Conservation (phyloP, 2,113 vertebrate species). For the Tor tambroides region DNA sequence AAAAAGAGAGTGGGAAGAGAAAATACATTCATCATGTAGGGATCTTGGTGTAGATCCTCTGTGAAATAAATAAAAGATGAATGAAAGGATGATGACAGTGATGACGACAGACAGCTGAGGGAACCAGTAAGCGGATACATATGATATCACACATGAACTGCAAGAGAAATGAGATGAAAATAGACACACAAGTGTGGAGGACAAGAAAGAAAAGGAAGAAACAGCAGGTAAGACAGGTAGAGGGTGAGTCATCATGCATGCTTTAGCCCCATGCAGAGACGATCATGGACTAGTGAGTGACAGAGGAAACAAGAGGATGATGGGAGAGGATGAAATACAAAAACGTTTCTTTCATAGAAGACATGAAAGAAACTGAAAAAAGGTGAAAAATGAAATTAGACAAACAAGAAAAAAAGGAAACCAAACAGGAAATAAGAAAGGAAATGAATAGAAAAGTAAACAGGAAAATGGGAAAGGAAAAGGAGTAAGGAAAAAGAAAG, state of each 20-base stretch:
- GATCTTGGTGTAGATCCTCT: not conserved
- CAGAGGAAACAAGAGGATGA: not conserved
- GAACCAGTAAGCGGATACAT: not conserved
- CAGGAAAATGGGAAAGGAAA: not conserved
- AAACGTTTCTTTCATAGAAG: not conserved
- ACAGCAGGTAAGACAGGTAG: slow-evolving; percentile 57
- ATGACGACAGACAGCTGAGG: slow-evolving; percentile 13
- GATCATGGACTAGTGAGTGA: not conserved
- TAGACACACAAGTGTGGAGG: not conserved
- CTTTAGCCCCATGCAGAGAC: slow-evolving; percentile 55
- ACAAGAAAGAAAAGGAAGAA: slow-evolving; percentile 65
- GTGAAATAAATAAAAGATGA: slow-evolving; percentile 28
- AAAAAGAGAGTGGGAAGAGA: not conserved
- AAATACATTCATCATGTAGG: slow-evolving; percentile 3
- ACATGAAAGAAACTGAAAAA: not conserved
- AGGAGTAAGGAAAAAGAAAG: not conserved
- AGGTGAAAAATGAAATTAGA: not conserved
- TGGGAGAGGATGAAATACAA: not conserved
- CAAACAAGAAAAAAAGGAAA: not conserved
- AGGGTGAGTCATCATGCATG: slow-evolving; percentile 50
- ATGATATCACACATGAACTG: not conserved
- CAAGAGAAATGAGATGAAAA: not conserved
- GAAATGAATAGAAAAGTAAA: not conserved
- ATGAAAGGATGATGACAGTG: slow-evolving; percentile 19
- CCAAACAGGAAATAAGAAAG: not conserved